phyloP scores from a whole-genome alignment of 1,140 invertebrate genomes.

The Drosophila baimaii region DNA sequence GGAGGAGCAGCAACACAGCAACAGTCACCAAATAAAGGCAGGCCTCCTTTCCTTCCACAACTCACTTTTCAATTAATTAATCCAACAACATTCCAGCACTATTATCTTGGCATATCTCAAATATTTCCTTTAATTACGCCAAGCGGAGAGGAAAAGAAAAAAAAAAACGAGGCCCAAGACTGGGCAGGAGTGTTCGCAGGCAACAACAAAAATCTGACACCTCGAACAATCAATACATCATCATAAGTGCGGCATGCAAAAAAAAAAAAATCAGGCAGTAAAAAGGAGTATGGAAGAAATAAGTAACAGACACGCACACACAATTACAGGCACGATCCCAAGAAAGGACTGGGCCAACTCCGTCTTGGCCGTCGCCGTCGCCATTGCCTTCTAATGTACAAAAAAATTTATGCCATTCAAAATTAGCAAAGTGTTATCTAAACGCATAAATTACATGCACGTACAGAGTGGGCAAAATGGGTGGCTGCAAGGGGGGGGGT shows the following conservation, averaged over 20 bases:
- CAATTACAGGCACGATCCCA: constrained; percentile 69
- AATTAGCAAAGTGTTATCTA: constrained; percentile 83
- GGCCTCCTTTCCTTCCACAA: constrained; percentile 55
- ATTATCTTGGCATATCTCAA: constrained; percentile 82
- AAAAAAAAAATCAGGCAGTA: constrained; percentile 28
- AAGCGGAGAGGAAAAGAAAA: constrained; percentile 20
- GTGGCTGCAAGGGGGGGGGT: constrained; percentile 21
- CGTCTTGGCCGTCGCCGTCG: constrained; percentile 16
- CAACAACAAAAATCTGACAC: constrained; percentile 78
- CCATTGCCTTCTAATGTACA: constrained; percentile 51
- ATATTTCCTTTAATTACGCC: constrained; percentile 83
- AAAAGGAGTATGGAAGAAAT: constrained; percentile 38
- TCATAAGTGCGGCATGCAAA: constrained; percentile 77
- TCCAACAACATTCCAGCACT: constrained; percentile 82
- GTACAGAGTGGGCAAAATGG: constrained; percentile 60
- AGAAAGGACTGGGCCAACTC: constrained; percentile 45
- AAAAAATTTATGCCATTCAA: constrained; percentile 83
- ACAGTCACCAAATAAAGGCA: constrained; percentile 58
- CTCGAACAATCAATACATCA: constrained; percentile 82
- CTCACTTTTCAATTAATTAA: constrained; percentile 83
- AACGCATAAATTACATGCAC: constrained; percentile 83
- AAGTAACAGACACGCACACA: constrained; percentile 70
- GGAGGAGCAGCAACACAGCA: constrained; percentile 40
- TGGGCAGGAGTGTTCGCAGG: constrained; percentile 24
- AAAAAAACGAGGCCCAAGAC: constrained; percentile 6